Conservation (phyloP, 1,140 invertebrate genomes). For the Lordiphosa clarofinis region DNA sequence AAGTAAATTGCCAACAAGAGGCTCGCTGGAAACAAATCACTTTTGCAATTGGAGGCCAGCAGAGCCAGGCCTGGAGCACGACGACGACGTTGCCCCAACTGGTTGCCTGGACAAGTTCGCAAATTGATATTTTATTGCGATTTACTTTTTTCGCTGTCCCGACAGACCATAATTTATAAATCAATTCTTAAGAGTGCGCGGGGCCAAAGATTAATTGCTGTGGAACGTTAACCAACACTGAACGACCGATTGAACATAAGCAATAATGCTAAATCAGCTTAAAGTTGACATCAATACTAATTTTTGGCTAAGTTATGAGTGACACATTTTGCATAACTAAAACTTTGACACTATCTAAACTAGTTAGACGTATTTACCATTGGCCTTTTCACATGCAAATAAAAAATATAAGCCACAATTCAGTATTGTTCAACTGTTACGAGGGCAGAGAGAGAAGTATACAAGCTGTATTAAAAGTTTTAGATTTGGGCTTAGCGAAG, state of each 20-base stretch:
- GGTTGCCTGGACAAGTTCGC: conserved; percentile 36
- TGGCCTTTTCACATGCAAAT: conserved; percentile 61
- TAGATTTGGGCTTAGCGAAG: too few relatives aligned
- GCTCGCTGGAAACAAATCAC: conserved; percentile 46
- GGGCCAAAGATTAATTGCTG: conserved; percentile 38
- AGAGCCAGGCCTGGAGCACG: background rate
- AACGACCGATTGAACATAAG: too few relatives aligned
- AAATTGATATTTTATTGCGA: conserved; percentile 60
- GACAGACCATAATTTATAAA: conserved; percentile 43
- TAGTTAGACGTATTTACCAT: conserved; percentile 1
- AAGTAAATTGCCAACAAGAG: conserved; percentile 44
- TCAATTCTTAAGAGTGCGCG: conserved; percentile 34
- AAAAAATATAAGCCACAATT: conserved; percentile 43
- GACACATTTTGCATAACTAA: conserved; percentile 42
- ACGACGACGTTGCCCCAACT: background rate
- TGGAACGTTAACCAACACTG: conserved; percentile 14
- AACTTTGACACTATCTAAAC: conserved; percentile 7
- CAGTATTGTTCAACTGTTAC: conserved; percentile 39
- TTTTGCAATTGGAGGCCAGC: conserved; percentile 39
- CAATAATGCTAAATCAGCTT: conserved; percentile 6
- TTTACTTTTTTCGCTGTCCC: conserved; percentile 29
- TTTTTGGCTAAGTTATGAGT: conserved; percentile 34
- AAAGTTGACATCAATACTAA: conserved; percentile 1
- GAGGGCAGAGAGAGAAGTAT: conserved; percentile 3
- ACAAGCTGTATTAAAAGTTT: too few relatives aligned